Base-by-base conservation (phyloP, 2,888 invertebrate genomes). In the Morpho helenor region DNA sequence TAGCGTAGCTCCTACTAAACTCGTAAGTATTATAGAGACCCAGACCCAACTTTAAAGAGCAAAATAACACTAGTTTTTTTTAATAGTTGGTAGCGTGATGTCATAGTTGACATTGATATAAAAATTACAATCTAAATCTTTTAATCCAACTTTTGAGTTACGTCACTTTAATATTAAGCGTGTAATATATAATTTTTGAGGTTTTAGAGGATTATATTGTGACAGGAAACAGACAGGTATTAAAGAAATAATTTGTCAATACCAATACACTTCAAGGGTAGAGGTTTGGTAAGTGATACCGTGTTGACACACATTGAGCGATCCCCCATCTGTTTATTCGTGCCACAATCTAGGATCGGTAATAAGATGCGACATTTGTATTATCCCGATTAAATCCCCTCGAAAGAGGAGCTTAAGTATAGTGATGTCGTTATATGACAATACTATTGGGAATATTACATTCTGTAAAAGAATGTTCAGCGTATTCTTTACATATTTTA, bases 361-460 rank as follows among this genome's bases (percentile, higher is more conserved):
- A 87, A 87, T 87, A 87, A 84, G 87, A 88, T 86, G 86, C 84
- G 89, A 87, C 88, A 87, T 82, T 84, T 84, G 87, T 86, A 85
- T 86, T 87, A 87, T 86, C 81, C 80, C 79, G 82, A 86, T 85
- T 87, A 85, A 83, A 86, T 81, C 87, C 86, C 81, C 75, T 67
- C 70, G 82, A 80, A 79, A 80, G 77, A 80, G 80, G 80, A 56
- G 80, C 80, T 85, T 82, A 82, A 70, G 74, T 72, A 67, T 53
- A 49, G 49, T 46, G 40, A 52, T 41, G 83, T 77, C 75, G 76
- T 74, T 72, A 73, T 73, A 68, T 72, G 71, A 72, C 72, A 61
- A 58, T 40, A 56, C 9, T 48, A 62, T 8, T 7, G 48, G 42
- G 54, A 31, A 47, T 22, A 46, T 31, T 40, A 41, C 31, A 31